A percentile compares a stretch with the other conserved stretches of the same genome.
Evolutionary conservation across 2,797 vertebrate species (phyloP).

Genomic region (Eupleurogrammus muticus): DNA sequence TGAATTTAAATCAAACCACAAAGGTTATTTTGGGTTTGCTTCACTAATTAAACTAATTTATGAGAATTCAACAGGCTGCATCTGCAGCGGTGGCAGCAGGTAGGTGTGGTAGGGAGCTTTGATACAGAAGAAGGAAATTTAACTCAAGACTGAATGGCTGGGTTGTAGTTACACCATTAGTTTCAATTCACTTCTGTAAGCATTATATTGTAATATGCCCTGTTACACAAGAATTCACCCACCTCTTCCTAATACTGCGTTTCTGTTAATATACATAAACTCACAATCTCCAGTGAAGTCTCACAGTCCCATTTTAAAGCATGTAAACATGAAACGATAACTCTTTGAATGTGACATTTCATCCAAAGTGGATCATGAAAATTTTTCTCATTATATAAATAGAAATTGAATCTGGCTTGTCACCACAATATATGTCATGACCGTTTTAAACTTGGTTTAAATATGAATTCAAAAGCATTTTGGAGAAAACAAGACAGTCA

Average conservation of each 20-base stretch:
- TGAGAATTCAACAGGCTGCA: too few species aligned
- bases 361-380: constrained; percentile 35
- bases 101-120: too few species aligned
- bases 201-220: constrained; percentile 35
- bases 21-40: too few species aligned
- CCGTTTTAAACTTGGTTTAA: neutral
- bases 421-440: too few species aligned
- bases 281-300: neutral
- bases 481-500: neutral
- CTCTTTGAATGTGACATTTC: constrained; percentile 19
- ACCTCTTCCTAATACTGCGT: too few species aligned
- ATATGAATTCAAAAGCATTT: neutral
- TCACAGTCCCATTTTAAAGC: constrained; percentile 5
- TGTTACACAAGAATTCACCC: constrained; percentile 38
- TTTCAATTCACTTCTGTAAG: constrained; percentile 26
- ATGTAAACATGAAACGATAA: constrained; percentile 8
- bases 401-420: too few species aligned
- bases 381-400: constrained; percentile 61
- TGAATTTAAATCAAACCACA: too few species aligned
- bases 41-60: too few species aligned
- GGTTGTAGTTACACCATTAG: neutral
- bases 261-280: too few species aligned
- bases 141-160: too few species aligned
- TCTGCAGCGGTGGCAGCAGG: too few species aligned
- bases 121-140: too few species aligned